These are phyloP conservation scores for Gnathonemus longibarbis DNA, from an alignment of 2,113 vertebrate species.

Conservation along the genomic window DNA sequence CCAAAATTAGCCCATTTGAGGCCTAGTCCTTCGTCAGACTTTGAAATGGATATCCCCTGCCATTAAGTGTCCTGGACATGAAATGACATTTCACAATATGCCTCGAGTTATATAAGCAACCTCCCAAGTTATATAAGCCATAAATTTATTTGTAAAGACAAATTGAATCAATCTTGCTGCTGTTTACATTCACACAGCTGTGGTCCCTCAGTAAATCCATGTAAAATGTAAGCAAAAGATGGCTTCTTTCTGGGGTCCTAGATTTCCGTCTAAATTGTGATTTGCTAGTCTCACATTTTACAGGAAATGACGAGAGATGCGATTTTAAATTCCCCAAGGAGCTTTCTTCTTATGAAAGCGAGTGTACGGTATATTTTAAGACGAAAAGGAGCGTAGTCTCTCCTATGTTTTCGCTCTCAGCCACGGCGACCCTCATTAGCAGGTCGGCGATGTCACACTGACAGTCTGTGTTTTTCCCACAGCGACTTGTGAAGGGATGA, in stretches of 20 bases:
- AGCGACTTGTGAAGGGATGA: background rate
- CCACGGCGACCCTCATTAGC: slow-evolving; percentile 45
- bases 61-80: slow-evolving; percentile 19
- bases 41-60: background rate
- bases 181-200: background rate
- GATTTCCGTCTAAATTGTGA: background rate
- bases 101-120: slow-evolving; percentile 28
- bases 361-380: background rate
- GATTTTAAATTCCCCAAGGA: background rate
- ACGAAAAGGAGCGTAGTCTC: background rate
- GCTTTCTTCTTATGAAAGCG: background rate
- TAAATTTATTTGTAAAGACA: slow-evolving; percentile 11
- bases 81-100: slow-evolving; percentile 1
- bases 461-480: slow-evolving; percentile 7
- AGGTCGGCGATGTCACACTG: slow-evolving; percentile 13
- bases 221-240: background rate
- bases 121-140: slow-evolving; percentile 20
- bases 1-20: background rate
- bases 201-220: background rate
- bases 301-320: too few species aligned
- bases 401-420: slow-evolving; percentile 19
- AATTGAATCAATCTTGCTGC: background rate
- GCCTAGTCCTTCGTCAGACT: background rate
- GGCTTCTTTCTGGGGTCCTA: background rate
- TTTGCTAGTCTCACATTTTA: background rate